Base-by-base conservation (phyloP, 2,797 vertebrate genomes). In the Liparis tanakae region DNA sequence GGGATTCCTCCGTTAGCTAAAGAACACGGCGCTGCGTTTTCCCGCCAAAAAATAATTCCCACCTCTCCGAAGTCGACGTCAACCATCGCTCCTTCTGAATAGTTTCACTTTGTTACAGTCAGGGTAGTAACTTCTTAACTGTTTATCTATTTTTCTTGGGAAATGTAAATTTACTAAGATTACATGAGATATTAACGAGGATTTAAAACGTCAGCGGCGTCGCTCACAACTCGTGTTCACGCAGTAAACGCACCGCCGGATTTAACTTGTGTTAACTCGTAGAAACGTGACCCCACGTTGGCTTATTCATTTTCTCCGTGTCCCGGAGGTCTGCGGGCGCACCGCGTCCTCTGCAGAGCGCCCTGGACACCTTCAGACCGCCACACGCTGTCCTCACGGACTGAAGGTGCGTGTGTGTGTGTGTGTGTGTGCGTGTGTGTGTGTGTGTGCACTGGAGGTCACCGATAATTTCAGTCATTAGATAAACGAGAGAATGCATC, bases 291-390 rank as follows among this genome's bases (percentile, higher is more conserved):
- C 80, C 74, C 80, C 85, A 88, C 85, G 91, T 84, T 33, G 15
- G 72, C 84, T 83, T 85, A 91, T 89, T 90, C 89, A 91, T 89
- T 86, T 87, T 85, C 79, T 87, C 84, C 25, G 25, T 30, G 2
- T 30, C 86, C 86, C 36, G 18, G 83, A 66, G 68, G 83, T 87
- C 88, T 90, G 86, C 81, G 89, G 91, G 93, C 84, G 78, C 72
- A 84, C 69, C 62, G 73, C 84, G 87, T 90, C 88, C 76, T 89
- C 83, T 88, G 78, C 72, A 89, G 85, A 89, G 86, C 87, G 72
- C 78, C 66, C 74, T 57, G 63, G 85, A 83, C 83, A 85, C 76
- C 78, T 80, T 72, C 81, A 76, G 73, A 86, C 87, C 79, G 70
- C 69, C 79, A 77, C 70, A 81, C 83, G 72, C 85, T 82, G 83